These are phyloP conservation scores for Rhyacophila evoluta DNA, from an alignment of 2,888 invertebrate genomes.

Conservation along the genomic window DNA sequence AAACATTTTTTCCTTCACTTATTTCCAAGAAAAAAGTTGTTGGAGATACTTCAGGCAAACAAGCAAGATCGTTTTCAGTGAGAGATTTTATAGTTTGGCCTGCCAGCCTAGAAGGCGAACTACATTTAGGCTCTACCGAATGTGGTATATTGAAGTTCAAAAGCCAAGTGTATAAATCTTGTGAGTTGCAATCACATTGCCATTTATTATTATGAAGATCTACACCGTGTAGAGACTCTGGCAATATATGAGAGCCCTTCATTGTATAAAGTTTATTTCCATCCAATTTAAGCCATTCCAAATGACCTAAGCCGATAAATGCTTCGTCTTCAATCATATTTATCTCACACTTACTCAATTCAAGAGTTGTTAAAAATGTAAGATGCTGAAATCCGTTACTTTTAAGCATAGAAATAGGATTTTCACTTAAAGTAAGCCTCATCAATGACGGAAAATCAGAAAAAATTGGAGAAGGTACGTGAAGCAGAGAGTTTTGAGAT, in stretches of 20 bases:
- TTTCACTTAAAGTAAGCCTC: constrained; percentile 83
- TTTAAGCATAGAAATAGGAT: constrained; percentile 82
- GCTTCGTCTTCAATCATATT: constrained; percentile 82
- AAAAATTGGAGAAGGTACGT: constrained; percentile 84
- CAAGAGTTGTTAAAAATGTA: constrained; percentile 81
- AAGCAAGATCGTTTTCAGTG: constrained; percentile 80
- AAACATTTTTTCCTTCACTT: constrained; percentile 84
- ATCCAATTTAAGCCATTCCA: constrained; percentile 88
- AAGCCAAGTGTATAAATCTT: constrained; percentile 84
- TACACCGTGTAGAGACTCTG: constrained; percentile 82
- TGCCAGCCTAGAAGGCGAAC: constrained; percentile 76
- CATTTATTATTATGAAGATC: constrained; percentile 89
- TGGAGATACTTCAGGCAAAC: constrained; percentile 82
- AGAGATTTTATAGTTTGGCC: constrained; percentile 77
- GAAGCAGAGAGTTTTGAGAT: constrained; percentile 82
- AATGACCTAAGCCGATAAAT: constrained; percentile 82
- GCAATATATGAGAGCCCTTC: constrained; percentile 77
- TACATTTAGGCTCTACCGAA: constrained; percentile 82
- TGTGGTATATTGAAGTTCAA: constrained; percentile 81
- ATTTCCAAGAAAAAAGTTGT: constrained; percentile 82
- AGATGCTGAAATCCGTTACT: constrained; percentile 81
- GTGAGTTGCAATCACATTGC: constrained; percentile 88
- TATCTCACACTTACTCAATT: constrained; percentile 85
- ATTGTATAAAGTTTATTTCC: constrained; percentile 83
- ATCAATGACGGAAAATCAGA: constrained; percentile 83